Conservation (phyloP, 2,888 invertebrate species). For the Caenorhabditis imperialis region DNA sequence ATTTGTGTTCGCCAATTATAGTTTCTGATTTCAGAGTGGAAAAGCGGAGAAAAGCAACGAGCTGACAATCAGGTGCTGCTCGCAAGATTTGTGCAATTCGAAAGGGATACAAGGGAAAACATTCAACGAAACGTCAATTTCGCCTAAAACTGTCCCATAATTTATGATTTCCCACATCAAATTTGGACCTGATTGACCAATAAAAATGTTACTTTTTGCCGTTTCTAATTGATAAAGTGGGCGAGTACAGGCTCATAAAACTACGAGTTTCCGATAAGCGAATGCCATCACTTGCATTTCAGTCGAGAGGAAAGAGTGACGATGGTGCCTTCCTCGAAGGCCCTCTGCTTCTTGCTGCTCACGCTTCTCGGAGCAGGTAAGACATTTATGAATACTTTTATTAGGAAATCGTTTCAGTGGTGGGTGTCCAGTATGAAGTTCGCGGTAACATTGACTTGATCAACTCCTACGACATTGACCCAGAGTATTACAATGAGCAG, state of each 20-base stretch:
- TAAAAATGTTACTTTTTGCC: slow-evolving; percentile 1
- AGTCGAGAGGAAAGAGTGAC: slow-evolving; percentile 17
- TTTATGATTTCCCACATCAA: too few species aligned
- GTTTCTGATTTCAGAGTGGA: slow-evolving; percentile 28
- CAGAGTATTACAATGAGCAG: slow-evolving; percentile 27
- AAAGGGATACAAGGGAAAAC: background rate
- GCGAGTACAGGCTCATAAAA: slow-evolving; percentile 44
- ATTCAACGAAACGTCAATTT: too few species aligned
- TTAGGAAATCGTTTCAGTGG: slow-evolving; percentile 4
- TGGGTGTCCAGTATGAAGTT: slow-evolving; percentile 38
- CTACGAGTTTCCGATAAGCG: slow-evolving; percentile 43
- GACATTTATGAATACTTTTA: background rate
- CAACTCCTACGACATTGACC: slow-evolving; percentile 28
- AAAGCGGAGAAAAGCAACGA: slow-evolving; percentile 2
- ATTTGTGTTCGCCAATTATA: too few species aligned
- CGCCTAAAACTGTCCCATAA: too few species aligned
- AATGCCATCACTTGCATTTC: slow-evolving; percentile 19
- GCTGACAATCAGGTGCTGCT: slow-evolving; percentile 31
- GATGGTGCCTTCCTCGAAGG: slow-evolving; percentile 28
- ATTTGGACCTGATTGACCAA: too few species aligned
- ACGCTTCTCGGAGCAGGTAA: slow-evolving; percentile 16
- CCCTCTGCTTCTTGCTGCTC: slow-evolving; percentile 26
- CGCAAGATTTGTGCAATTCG: slow-evolving; percentile 20
- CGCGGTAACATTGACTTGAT: slow-evolving; percentile 50
- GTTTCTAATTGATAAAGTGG: slow-evolving; percentile 33